These are phyloP conservation scores for Thalpophila matura DNA, from an alignment of 2,888 invertebrate genomes.

Conservation along the genomic window DNA sequence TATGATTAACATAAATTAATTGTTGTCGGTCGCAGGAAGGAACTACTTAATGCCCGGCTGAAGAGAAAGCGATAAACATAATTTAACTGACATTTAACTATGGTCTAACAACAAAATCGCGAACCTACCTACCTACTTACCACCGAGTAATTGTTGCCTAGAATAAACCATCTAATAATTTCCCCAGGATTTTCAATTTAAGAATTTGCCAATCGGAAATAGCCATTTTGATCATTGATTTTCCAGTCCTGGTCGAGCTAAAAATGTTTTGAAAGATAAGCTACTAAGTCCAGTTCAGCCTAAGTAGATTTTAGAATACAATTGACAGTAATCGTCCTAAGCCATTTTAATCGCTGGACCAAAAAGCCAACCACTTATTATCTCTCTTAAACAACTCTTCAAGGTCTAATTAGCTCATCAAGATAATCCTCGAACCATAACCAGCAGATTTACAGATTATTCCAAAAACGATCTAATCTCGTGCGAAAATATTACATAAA, in stretches of 20 bases:
- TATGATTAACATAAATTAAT: conserved; percentile 12
- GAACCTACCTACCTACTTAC: too few relatives aligned
- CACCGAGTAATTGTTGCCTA: neutral
- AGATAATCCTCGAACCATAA: conserved; percentile 33
- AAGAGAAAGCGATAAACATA: conserved; percentile 29
- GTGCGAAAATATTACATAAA: conserved; percentile 30
- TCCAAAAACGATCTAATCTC: conserved; percentile 44
- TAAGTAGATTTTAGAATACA: neutral
- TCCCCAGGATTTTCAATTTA: neutral
- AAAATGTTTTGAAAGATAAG: too few relatives aligned
- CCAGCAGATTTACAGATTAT: conserved; percentile 40
- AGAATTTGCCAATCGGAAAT: too few relatives aligned
- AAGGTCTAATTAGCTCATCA: conserved; percentile 45
- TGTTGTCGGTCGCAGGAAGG: conserved; percentile 34
- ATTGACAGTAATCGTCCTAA: neutral
- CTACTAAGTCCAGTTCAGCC: neutral
- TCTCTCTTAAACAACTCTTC: conserved; percentile 37
- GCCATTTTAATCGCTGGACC: neutral
- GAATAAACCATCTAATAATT: neutral
- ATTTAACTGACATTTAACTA: conserved; percentile 31
- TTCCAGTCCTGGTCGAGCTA: too few relatives aligned
- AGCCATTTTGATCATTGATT: neutral
- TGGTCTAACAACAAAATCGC: conserved; percentile 1
- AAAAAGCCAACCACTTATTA: neutral
- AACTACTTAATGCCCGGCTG: conserved; percentile 18